A percentile compares a stretch with the other conserved stretches of the same genome.
phyloP scores from a whole-genome alignment of 2,113 vertebrate species.

The Taurulus bubalis region DNA sequence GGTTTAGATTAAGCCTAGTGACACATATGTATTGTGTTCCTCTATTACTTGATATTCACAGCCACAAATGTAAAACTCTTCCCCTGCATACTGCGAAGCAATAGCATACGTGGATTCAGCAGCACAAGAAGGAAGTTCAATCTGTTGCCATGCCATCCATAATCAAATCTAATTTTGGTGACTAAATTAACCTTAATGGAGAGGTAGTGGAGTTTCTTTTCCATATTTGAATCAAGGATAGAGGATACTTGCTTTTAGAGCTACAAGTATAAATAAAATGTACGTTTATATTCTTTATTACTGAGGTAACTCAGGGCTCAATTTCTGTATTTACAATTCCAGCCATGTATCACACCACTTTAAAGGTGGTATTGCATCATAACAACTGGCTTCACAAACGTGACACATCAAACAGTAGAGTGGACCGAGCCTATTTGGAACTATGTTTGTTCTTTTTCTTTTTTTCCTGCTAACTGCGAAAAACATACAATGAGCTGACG shows the following conservation, averaged over 20 bases:
- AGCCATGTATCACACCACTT: background rate
- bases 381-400: background rate
- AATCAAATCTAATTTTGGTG: background rate
- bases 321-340: background rate
- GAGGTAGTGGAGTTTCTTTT: background rate
- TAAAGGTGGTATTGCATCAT: background rate
- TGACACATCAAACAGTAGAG: background rate
- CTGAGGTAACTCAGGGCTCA: background rate
- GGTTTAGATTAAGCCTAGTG: background rate
- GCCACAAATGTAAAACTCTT: background rate
- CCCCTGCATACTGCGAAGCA: background rate
- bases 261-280: background rate
- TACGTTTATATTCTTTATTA: background rate
- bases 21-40: background rate
- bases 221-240: background rate
- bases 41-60: background rate
- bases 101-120: background rate
- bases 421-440: background rate
- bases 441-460: background rate
- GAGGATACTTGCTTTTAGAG: background rate
- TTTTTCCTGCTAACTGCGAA: background rate
- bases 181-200: background rate
- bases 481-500: background rate
- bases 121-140: background rate
- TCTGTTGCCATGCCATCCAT: background rate